Evolutionary conservation across 2,797 vertebrate genomes (phyloP).

Genomic region (Pipistrellus pygmaeus): DNA sequence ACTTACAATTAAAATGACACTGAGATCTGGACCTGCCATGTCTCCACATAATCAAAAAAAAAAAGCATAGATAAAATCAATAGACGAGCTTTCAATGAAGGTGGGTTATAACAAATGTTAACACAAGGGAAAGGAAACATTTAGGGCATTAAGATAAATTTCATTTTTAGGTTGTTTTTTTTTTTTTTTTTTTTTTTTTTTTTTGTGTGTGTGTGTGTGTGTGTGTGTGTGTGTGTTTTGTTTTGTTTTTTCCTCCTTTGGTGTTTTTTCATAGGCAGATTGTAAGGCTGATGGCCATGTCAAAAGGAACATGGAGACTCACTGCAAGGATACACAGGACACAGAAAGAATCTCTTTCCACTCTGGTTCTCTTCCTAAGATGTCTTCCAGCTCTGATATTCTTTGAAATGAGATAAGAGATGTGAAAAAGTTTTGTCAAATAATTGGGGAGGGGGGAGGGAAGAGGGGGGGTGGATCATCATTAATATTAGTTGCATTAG

Average conservation of each 20-base stretch:
- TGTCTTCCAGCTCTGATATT: background rate
- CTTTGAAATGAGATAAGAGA: constrained; percentile 1
- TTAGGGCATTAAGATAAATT: constrained; percentile 8
- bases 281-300: background rate
- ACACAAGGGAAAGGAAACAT: constrained; percentile 34
- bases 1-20: constrained; percentile 84
- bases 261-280: background rate
- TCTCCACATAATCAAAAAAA: constrained; percentile 83
- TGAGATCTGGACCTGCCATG: constrained; percentile 80
- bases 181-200: too few species aligned
- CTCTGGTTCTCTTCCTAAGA: background rate
- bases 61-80: constrained; percentile 82
- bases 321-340: background rate
- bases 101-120: constrained; percentile 57
- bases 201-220: too few species aligned
- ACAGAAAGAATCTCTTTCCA: background rate
- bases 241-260: background rate
- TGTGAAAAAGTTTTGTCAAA: background rate
- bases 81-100: constrained; percentile 73
- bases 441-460: background rate
- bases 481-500: background rate
- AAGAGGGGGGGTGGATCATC: too few species aligned
- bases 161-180: background rate
- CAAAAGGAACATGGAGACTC: background rate
- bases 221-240: too few species aligned